A percentile compares a stretch with the other conserved stretches of the same genome.
Evolutionary conservation across 2,113 vertebrate genomes (phyloP).

Genomic region (Myotis davidii): DNA sequence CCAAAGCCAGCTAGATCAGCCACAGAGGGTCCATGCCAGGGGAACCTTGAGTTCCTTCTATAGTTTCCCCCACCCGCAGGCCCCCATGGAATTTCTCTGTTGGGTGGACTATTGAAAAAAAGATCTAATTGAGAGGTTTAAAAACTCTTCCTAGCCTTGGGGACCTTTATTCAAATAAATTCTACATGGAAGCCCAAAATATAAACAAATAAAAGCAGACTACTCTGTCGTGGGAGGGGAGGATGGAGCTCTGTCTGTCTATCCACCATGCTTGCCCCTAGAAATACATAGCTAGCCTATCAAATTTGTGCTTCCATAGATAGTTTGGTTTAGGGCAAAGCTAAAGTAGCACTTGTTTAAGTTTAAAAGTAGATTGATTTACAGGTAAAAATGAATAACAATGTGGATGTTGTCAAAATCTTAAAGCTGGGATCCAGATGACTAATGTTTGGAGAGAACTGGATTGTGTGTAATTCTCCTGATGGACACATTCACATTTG

Average conservation of each 20-base stretch:
- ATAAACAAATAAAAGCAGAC: background rate
- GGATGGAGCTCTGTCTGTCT: background rate
- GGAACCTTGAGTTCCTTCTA: background rate
- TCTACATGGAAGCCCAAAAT: background rate
- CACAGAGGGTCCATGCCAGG: background rate
- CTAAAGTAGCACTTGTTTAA: background rate
- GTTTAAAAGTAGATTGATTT: background rate
- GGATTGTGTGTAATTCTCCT: background rate
- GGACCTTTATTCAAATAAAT: background rate
- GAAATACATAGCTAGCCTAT: background rate
- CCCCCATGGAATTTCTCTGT: background rate
- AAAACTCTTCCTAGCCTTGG: background rate
- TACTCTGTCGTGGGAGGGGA: background rate
- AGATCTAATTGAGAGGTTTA: background rate
- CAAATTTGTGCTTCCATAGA: background rate
- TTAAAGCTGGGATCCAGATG: background rate
- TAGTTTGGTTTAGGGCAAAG: background rate
- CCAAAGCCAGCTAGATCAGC: constrained; percentile 19
- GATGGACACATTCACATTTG: background rate
- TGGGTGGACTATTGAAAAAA: background rate
- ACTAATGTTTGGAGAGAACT: background rate
- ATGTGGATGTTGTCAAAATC: background rate
- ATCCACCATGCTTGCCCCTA: background rate
- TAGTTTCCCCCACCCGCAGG: background rate
- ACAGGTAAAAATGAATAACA: background rate